A percentile compares a stretch with the other conserved stretches of the same genome.
These are phyloP conservation scores for Fabriciana adippe DNA, from an alignment of 2,888 invertebrate species.

Conservation along the genomic window DNA sequence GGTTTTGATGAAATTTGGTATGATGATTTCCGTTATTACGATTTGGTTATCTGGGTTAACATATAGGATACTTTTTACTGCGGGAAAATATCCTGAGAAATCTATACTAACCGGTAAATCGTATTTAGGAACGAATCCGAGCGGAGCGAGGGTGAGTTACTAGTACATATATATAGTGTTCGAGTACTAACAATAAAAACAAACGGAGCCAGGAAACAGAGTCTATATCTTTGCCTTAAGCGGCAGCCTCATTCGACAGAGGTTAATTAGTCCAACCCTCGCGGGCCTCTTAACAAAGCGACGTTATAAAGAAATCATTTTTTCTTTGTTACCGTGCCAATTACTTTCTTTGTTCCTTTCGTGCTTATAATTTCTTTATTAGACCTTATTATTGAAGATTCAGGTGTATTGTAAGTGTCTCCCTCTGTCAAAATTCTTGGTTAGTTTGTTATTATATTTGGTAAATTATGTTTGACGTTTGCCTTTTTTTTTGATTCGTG, in stretches of 20 bases:
- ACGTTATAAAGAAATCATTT: slow-evolving; percentile 26
- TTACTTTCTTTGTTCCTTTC: slow-evolving; percentile 26
- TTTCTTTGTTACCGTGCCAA: slow-evolving; percentile 32
- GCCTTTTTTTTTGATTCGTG: no score
- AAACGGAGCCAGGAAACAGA: not conserved
- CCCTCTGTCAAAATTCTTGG: not conserved
- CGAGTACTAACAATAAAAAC: no score
- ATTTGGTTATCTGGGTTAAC: no score
- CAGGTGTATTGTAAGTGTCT: not conserved
- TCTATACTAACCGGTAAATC: no score
- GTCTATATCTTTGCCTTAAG: not conserved
- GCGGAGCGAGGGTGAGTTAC: no score
- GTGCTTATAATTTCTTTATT: slow-evolving; percentile 26
- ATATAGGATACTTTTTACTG: no score
- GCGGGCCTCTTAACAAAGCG: slow-evolving; percentile 24
- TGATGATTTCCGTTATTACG: no score
- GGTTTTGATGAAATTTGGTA: no score
- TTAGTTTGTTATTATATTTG: not conserved
- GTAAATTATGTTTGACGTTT: no score
- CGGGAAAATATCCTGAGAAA: no score
- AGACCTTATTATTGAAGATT: slow-evolving; percentile 13
- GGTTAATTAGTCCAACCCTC: slow-evolving; percentile 28
- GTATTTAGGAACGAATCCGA: no score
- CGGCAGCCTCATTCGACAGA: slow-evolving; percentile 13
- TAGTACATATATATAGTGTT: no score